A percentile compares a stretch with the other conserved stretches of the same genome.
phyloP scores from a whole-genome alignment of 1,140 invertebrate genomes.

The Drosophila suzukii region DNA sequence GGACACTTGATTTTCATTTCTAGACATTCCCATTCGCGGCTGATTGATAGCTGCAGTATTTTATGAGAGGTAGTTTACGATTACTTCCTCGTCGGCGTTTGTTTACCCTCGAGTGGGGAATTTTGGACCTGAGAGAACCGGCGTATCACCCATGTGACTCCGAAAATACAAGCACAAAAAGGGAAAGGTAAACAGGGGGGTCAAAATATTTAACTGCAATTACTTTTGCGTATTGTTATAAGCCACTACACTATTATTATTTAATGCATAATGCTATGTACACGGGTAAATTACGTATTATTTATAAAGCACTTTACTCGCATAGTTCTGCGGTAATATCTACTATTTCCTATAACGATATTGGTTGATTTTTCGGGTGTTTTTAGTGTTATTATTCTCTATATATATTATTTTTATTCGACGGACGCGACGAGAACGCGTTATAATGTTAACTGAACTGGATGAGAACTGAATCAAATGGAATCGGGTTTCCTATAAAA shows the following conservation, averaged over 20 bases:
- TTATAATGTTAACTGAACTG: slow-evolving; percentile 75
- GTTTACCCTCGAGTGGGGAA: slow-evolving; percentile 24
- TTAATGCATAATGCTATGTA: slow-evolving; percentile 7
- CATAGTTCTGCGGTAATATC: slow-evolving; percentile 34
- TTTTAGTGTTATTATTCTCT: slow-evolving; percentile 15
- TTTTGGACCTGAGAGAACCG: slow-evolving; percentile 7
- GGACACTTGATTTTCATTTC: slow-evolving; percentile 10
- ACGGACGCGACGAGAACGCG: slow-evolving; percentile 56
- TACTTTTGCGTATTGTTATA: slow-evolving; percentile 33
- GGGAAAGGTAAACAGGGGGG: slow-evolving; percentile 32
- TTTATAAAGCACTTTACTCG: slow-evolving; percentile 50
- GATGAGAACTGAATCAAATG: slow-evolving; percentile 6
- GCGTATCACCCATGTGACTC: slow-evolving; percentile 39
- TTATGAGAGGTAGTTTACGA: slow-evolving; percentile 15
- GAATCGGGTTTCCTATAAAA: slow-evolving; percentile 71
- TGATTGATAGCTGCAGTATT: slow-evolving; percentile 30
- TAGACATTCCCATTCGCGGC: slow-evolving; percentile 18
- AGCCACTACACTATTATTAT: slow-evolving; percentile 37
- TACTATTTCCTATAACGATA: slow-evolving; percentile 33
- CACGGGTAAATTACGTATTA: slow-evolving; percentile 50
- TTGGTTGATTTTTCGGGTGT: slow-evolving; percentile 2
- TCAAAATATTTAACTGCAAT: slow-evolving; percentile 36
- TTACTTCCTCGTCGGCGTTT: slow-evolving; percentile 40
- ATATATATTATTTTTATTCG: slow-evolving; percentile 35
- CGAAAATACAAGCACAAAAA: slow-evolving; percentile 40